Percentiles rank a stretch among this genome's conserved stretches.
Evolutionary conservation across 2,888 invertebrate species (phyloP).

Genomic region (Stictocephala bisonia): DNA sequence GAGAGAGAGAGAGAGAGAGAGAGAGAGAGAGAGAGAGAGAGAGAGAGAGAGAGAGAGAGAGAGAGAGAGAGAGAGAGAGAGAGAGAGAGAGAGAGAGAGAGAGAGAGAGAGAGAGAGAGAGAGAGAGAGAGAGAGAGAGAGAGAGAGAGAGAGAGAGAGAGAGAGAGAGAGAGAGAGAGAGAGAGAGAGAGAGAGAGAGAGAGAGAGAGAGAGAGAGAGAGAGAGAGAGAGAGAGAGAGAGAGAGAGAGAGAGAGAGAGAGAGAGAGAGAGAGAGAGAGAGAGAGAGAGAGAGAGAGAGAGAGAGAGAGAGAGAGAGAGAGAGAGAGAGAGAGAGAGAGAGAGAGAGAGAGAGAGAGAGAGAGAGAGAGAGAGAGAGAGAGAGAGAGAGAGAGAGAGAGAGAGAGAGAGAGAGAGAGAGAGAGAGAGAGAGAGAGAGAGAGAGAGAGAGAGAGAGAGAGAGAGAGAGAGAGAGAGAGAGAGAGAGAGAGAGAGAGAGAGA

Average conservation of each 20-base stretch:
- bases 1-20: conserved; percentile 16
- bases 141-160: not conserved
- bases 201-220: not conserved
- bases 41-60: not conserved
- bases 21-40: not conserved
- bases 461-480: not conserved
- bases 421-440: not conserved
- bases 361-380: not conserved
- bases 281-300: too few species aligned
- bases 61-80: not conserved
- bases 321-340: not conserved
- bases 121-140: not conserved
- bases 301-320: too few species aligned
- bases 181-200: not conserved
- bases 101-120: not conserved
- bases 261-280: too few species aligned
- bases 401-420: not conserved
- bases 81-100: not conserved
- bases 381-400: not conserved
- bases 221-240: not conserved
- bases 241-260: not conserved
- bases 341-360: not conserved
- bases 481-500: not conserved
- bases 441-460: not conserved
- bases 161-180: not conserved